Conservation (phyloP, 1,140 invertebrate species). For the Lutraria rhynchaena region DNA sequence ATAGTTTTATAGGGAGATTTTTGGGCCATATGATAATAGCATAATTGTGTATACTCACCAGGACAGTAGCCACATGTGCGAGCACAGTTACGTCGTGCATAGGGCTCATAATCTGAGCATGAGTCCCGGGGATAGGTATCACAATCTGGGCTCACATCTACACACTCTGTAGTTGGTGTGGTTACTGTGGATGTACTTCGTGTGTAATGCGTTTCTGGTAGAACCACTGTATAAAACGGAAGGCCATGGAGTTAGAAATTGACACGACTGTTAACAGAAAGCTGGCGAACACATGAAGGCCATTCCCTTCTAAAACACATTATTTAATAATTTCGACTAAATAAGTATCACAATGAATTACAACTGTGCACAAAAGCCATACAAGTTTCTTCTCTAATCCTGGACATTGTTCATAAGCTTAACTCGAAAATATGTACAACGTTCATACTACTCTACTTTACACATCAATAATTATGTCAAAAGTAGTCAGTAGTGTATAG, state of each 20-base stretch:
- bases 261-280: no score
- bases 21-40: neutral
- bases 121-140: conserved; percentile 42
- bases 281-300: no score
- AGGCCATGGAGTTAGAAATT: no score
- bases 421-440: no score
- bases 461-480: neutral
- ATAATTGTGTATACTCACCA: conserved; percentile 3
- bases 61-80: conserved; percentile 45
- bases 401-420: no score
- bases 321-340: no score
- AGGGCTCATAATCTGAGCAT: conserved; percentile 57
- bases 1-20: neutral
- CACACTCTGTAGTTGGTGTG: conserved; percentile 48
- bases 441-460: no score
- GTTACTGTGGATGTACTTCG: conserved; percentile 2
- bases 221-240: no score
- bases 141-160: conserved; percentile 62
- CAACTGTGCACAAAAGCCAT: no score
- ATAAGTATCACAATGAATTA: no score
- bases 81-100: conserved; percentile 42
- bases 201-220: conserved; percentile 23
- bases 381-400: no score
- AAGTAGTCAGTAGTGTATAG: neutral
- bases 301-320: no score